Conservation (phyloP, 1,140 invertebrate species). For the Drosophila neocordata region DNA sequence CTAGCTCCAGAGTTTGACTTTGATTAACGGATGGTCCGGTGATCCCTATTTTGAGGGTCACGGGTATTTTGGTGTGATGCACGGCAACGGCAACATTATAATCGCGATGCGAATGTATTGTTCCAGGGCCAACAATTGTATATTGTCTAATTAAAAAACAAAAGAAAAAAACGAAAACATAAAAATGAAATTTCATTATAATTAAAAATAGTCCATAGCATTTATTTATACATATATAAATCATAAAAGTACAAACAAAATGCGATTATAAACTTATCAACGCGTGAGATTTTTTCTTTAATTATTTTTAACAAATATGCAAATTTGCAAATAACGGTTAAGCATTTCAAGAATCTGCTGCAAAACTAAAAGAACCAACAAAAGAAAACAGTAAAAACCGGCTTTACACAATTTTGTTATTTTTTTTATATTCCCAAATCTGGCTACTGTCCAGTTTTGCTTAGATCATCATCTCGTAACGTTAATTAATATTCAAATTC, state of each 20-base stretch:
- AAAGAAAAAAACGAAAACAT: neutral
- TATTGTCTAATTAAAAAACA: slow-evolving; percentile 83
- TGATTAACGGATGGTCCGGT: slow-evolving; percentile 88
- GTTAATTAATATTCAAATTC: slow-evolving; percentile 10
- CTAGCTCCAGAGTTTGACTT: slow-evolving; percentile 87
- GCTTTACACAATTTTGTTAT: slow-evolving; percentile 16
- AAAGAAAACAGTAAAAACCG: neutral
- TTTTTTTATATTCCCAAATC: neutral
- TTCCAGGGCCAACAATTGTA: slow-evolving; percentile 91
- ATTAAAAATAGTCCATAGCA: neutral
- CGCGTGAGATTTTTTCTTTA: neutral
- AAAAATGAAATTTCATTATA: neutral
- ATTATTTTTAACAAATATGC: neutral
- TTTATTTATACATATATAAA: too few species aligned
- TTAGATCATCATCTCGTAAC: slow-evolving; percentile 18
- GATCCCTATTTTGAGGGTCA: slow-evolving; percentile 88
- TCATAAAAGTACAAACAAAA: neutral
- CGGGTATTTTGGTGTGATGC: slow-evolving; percentile 85
- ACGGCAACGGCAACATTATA: slow-evolving; percentile 92
- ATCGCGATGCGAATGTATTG: slow-evolving; percentile 91
- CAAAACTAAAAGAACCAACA: slow-evolving; percentile 3
- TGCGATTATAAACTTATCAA: neutral
- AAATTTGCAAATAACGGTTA: slow-evolving; percentile 42
- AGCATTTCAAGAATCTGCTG: slow-evolving; percentile 37
- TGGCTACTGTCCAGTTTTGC: neutral